phyloP scores from a whole-genome alignment of 2,888 invertebrate genomes.

The Molanna angustata region DNA sequence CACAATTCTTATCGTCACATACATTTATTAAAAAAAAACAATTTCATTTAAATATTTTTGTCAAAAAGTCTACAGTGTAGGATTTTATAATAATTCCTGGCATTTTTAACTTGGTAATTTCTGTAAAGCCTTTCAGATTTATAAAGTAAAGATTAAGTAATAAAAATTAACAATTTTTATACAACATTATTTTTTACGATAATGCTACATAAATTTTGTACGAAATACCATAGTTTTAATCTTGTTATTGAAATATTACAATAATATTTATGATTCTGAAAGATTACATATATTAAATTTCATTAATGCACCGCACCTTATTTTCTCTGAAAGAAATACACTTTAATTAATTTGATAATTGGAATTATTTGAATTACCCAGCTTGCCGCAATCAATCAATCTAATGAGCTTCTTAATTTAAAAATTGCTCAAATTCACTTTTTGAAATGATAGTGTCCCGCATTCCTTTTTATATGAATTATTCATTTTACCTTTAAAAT shows the following conservation, averaged over 20 bases:
- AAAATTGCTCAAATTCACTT: slow-evolving; percentile 30
- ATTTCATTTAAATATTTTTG: slow-evolving; percentile 16
- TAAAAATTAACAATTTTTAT: slow-evolving; percentile 27
- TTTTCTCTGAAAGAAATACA: not conserved
- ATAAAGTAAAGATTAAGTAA: slow-evolving; percentile 21
- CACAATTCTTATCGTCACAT: slow-evolving; percentile 15
- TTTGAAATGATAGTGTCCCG: slow-evolving; percentile 20
- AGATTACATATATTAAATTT: no score
- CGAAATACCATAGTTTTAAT: slow-evolving; percentile 25
- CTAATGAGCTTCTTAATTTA: slow-evolving; percentile 17
- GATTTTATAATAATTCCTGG: slow-evolving; percentile 15
- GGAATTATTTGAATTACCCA: not conserved
- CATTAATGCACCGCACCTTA: no score
- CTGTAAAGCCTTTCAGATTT: slow-evolving; percentile 20
- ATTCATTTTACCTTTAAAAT: slow-evolving; percentile 22
- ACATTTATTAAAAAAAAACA: slow-evolving; percentile 15
- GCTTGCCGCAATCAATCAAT: not conserved
- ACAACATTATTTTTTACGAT: slow-evolving; percentile 28
- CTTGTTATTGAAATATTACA: slow-evolving; percentile 23
- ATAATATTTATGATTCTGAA: no score
- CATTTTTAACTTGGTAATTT: slow-evolving; percentile 7
- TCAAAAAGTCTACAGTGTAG: slow-evolving; percentile 14
- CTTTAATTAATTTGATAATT: not conserved
- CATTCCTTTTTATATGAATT: slow-evolving; percentile 23
- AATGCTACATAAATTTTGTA: slow-evolving; percentile 31